Percentiles rank a stretch among this genome's conserved stretches.
These are phyloP conservation scores for Apodemia zela DNA, from an alignment of 2,888 invertebrate genomes.

Conservation along the genomic window DNA sequence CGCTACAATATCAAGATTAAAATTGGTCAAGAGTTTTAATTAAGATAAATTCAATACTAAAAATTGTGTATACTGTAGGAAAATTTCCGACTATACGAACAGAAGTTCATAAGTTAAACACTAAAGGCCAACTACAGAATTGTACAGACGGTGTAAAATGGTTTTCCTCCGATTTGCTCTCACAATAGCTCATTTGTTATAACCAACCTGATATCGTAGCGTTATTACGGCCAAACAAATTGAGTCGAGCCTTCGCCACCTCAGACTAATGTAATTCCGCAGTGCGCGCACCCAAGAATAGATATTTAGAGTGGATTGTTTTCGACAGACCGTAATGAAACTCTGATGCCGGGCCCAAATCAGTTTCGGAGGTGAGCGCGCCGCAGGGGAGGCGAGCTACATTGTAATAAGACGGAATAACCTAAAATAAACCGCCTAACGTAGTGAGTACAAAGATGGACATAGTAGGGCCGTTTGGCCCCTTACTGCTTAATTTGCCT, in stretches of 20 bases:
- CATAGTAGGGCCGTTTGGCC: conserved; percentile 61
- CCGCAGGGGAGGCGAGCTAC: conserved; percentile 75
- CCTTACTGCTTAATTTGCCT: conserved; percentile 82
- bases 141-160: conserved; percentile 65
- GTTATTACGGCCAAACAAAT: conserved; percentile 79
- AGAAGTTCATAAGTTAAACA: not conserved
- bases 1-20: too few relatives aligned
- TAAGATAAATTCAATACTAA: too few relatives aligned
- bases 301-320: conserved; percentile 81
- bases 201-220: conserved; percentile 73
- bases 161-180: conserved; percentile 70
- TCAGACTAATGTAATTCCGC: conserved; percentile 80
- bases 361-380: conserved; percentile 76
- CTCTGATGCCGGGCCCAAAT: conserved; percentile 76
- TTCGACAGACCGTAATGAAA: conserved; percentile 81
- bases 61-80: not conserved
- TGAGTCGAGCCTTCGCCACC: conserved; percentile 80
- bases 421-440: conserved; percentile 74
- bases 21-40: too few relatives aligned
- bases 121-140: conserved; percentile 53
- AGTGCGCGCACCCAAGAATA: conserved; percentile 78
- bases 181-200: conserved; percentile 79
- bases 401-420: conserved; percentile 79
- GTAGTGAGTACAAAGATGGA: conserved; percentile 66
- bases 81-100: not conserved